phyloP scores from a whole-genome alignment of 2,113 vertebrate genomes.

The Anarhynchus alexandrinus region DNA sequence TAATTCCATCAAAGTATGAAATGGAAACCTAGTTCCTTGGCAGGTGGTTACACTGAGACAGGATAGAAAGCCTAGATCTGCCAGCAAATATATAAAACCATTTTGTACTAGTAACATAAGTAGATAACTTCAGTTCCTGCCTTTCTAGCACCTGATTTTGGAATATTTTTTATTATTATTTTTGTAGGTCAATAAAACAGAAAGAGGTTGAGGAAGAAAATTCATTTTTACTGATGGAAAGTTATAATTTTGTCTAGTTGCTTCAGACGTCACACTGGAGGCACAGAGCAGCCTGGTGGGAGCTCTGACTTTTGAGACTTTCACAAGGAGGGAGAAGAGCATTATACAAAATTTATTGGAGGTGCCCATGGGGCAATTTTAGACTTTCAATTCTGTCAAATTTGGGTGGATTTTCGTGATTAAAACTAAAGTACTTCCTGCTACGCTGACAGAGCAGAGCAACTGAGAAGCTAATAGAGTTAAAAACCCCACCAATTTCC shows the following conservation, averaged over 20 bases:
- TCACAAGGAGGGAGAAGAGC: neutral
- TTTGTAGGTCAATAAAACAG: neutral
- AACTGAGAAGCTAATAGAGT: neutral
- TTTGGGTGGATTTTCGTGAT: neutral
- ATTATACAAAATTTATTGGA: neutral
- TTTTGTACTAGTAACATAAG: neutral
- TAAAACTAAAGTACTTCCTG: neutral
- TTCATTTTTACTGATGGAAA: fast-evolving
- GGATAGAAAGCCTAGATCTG: neutral
- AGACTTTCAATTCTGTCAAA: neutral
- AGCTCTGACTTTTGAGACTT: neutral
- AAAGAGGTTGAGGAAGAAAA: neutral
- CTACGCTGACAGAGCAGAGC: neutral
- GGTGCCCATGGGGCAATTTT: neutral
- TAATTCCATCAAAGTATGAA: neutral
- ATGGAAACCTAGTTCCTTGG: neutral
- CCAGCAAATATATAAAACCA: neutral
- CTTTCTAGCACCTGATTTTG: neutral
- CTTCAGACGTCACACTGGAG: neutral
- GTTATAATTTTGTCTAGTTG: neutral
- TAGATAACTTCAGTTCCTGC: neutral
- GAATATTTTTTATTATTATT: neutral
- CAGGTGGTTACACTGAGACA: neutral
- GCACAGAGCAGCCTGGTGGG: neutral
- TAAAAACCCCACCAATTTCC: neutral